These are phyloP conservation scores for Myathropa florea DNA, from an alignment of 2,888 invertebrate species.

Conservation along the genomic window DNA sequence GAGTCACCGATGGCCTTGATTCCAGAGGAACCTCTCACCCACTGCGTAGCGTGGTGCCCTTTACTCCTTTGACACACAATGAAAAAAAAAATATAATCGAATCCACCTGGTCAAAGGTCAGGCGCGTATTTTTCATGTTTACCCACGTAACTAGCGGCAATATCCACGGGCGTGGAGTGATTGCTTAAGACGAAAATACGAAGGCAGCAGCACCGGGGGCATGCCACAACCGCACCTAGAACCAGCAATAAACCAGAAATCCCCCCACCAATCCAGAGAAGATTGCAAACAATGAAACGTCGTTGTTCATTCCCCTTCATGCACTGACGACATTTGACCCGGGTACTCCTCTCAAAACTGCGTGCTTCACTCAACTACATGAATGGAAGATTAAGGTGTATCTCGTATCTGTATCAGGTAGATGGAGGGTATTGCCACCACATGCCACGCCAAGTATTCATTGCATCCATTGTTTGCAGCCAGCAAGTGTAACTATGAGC, in stretches of 20 bases:
- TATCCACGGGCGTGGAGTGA: constrained; percentile 44
- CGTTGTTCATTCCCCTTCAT: background rate
- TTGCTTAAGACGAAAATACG: constrained; percentile 27
- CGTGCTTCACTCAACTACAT: background rate
- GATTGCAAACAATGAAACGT: constrained; percentile 39
- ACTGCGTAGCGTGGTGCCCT: too few relatives aligned
- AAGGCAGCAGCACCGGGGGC: constrained; percentile 30
- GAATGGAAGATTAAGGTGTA: constrained; percentile 31
- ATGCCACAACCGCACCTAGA: constrained; percentile 53
- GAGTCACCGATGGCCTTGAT: background rate
- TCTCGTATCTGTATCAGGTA: background rate
- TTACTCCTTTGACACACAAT: too few relatives aligned
- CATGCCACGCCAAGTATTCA: background rate
- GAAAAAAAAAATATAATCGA: background rate
- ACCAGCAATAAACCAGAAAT: constrained; percentile 48
- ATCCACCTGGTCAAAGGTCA: background rate
- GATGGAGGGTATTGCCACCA: constrained; percentile 37
- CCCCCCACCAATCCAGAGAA: constrained; percentile 41
- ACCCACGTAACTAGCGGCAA: background rate
- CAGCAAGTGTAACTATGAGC: constrained; percentile 56
- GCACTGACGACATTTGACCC: background rate
- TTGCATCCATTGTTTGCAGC: constrained; percentile 34
- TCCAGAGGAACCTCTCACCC: too few relatives aligned
- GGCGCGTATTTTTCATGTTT: background rate
- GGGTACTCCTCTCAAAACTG: background rate